phyloP scores from a whole-genome alignment of 2,113 vertebrate species.

The Tetrax tetrax region DNA sequence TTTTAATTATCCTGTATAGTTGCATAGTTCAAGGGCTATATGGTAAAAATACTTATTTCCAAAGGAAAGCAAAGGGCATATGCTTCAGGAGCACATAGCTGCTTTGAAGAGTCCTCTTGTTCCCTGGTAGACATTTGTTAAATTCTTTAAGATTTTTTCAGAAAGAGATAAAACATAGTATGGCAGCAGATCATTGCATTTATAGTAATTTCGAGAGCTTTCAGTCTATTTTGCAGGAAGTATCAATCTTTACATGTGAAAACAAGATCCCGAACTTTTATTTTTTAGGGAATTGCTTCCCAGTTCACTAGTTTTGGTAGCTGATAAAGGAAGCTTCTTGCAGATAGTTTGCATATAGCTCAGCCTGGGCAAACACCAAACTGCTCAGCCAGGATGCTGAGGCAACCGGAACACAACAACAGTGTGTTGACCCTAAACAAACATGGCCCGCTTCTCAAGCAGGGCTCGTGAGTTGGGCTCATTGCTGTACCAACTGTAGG shows the following conservation, averaged over 20 bases:
- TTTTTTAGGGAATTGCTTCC: not conserved
- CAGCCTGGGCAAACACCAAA: not conserved
- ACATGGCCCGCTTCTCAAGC: not conserved
- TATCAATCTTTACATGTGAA: not conserved
- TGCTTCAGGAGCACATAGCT: not conserved
- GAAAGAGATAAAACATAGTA: not conserved
- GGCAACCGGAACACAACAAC: fast-evolving
- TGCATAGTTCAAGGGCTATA: not conserved
- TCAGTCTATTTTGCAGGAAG: not conserved
- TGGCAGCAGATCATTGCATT: not conserved
- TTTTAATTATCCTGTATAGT: not conserved
- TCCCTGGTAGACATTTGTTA: not conserved
- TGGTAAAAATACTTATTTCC: not conserved
- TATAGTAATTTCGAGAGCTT: not conserved
- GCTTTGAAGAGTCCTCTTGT: not conserved
- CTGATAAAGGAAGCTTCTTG: not conserved
- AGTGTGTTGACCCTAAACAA: not conserved
- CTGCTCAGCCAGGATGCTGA: not conserved
- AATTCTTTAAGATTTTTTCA: not conserved
- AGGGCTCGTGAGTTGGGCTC: fast-evolving
- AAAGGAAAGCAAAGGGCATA: not conserved
- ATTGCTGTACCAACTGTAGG: not conserved
- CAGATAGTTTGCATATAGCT: not conserved
- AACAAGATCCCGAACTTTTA: not conserved
- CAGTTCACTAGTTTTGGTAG: not conserved